phyloP scores from a whole-genome alignment of 2,797 vertebrate species.

The Selene dorsalis region DNA sequence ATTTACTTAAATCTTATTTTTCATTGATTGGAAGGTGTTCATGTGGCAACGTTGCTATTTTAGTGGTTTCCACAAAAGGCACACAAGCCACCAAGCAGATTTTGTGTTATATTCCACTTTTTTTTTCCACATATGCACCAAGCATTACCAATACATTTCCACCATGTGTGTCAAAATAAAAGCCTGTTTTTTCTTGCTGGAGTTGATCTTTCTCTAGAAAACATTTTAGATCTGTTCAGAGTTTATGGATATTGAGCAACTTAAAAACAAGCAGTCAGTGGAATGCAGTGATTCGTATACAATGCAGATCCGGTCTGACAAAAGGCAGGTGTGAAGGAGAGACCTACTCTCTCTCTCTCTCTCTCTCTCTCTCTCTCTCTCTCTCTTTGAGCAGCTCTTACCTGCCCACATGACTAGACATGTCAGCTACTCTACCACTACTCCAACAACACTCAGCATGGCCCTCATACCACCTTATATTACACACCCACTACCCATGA shows the following conservation, averaged over 20 bases:
- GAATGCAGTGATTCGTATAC: constrained; percentile 53
- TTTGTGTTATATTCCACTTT: background rate
- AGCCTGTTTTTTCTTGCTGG: background rate
- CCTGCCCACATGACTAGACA: constrained; percentile 86
- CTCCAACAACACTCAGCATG: constrained; percentile 40
- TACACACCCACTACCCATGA: constrained; percentile 10
- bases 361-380: constrained; percentile 51
- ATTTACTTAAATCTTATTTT: constrained; percentile 6
- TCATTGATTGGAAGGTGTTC: background rate
- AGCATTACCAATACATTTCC: constrained; percentile 9
- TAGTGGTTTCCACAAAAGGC: background rate
- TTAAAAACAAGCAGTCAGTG: constrained; percentile 20
- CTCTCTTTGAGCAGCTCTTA: constrained; percentile 61
- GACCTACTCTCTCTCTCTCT: constrained; percentile 65
- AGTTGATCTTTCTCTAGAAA: background rate
- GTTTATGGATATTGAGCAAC: background rate
- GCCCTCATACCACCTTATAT: constrained; percentile 28
- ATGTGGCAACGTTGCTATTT: background rate
- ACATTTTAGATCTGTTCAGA: fast-evolving
- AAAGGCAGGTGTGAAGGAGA: constrained; percentile 69
- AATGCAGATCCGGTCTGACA: constrained; percentile 54
- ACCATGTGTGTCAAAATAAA: constrained; percentile 20
- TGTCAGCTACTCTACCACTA: constrained; percentile 67
- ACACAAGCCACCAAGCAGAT: background rate
- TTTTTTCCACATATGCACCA: constrained; percentile 12